Conservation (phyloP, 2,888 invertebrate genomes). For the Holacanthella duospinosa region DNA sequence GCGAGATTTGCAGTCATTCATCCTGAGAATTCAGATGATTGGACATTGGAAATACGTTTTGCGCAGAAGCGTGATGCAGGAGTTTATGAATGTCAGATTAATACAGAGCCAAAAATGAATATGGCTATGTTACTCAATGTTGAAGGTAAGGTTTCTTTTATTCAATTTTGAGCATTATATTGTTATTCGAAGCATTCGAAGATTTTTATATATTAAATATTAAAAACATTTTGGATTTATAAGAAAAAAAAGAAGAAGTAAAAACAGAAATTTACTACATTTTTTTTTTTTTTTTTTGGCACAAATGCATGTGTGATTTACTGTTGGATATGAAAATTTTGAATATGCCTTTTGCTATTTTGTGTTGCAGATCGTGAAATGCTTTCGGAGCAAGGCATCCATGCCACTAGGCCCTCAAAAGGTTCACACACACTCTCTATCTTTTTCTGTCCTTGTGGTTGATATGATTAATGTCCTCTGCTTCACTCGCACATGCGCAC, state of each 20-base stretch:
- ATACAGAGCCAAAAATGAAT: constrained; percentile 80
- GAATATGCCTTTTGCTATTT: neutral
- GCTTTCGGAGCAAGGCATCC: constrained; percentile 37
- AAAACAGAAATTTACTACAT: too few species aligned
- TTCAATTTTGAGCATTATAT: too few species aligned
- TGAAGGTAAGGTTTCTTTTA: constrained; percentile 63
- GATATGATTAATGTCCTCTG: neutral
- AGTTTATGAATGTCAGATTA: constrained; percentile 79
- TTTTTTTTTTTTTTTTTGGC: too few species aligned
- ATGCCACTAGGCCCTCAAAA: constrained; percentile 36
- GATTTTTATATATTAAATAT: too few species aligned
- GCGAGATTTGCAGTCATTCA: constrained; percentile 73
- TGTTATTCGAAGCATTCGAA: too few species aligned
- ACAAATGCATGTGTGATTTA: too few species aligned
- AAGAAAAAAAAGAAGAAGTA: neutral
- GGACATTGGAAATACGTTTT: constrained; percentile 73
- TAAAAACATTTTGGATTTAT: neutral
- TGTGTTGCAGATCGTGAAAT: constrained; percentile 38
- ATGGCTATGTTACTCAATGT: constrained; percentile 68
- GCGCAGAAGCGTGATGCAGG: constrained; percentile 55
- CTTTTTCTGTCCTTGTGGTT: neutral
- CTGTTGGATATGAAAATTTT: too few species aligned
- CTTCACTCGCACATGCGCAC: neutral
- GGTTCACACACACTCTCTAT: constrained; percentile 27
- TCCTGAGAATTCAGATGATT: constrained; percentile 72